phyloP scores from a whole-genome alignment of 2,888 invertebrate species.

The Rhingia rostrata region DNA sequence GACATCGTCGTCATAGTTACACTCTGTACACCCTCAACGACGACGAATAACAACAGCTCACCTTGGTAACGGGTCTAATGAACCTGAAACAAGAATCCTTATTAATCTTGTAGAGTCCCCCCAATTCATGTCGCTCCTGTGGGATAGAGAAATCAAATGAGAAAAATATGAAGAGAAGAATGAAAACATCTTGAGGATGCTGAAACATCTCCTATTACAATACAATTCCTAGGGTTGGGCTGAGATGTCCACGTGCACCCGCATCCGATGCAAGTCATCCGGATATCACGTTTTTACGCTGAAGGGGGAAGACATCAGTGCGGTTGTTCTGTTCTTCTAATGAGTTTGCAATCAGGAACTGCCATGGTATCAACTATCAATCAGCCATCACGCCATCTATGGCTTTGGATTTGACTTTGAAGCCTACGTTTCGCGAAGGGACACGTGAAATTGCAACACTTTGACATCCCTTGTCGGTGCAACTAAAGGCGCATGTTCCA shows the following conservation, averaged over 20 bases:
- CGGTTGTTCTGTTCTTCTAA: slow-evolving; percentile 8
- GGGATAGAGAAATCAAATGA: slow-evolving; percentile 7
- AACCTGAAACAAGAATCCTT: slow-evolving; percentile 66
- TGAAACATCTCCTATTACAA: slow-evolving; percentile 37
- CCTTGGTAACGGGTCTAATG: slow-evolving; percentile 66
- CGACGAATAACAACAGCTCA: slow-evolving; percentile 27
- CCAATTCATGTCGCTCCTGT: not conserved
- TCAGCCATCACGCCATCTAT: slow-evolving; percentile 26
- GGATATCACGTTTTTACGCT: slow-evolving; percentile 31
- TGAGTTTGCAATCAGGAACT: slow-evolving; percentile 38
- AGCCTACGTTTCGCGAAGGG: slow-evolving; percentile 7
- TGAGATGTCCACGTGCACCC: slow-evolving; percentile 47
- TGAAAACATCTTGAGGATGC: slow-evolving; percentile 40
- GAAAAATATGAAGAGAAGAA: slow-evolving; percentile 42
- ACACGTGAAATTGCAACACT: slow-evolving; percentile 5
- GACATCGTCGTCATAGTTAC: slow-evolving; percentile 39
- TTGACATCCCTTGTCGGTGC: slow-evolving; percentile 22
- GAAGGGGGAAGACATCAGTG: no score
- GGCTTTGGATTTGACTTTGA: slow-evolving; percentile 21
- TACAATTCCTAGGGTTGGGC: not conserved
- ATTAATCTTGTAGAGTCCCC: slow-evolving; percentile 42
- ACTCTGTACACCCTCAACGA: not conserved
- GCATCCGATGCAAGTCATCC: slow-evolving; percentile 6
- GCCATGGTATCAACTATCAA: slow-evolving; percentile 49
- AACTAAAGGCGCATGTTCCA: not conserved